These are phyloP conservation scores for Thalassaphorura encarpata DNA, from an alignment of 1,140 invertebrate genomes.

Conservation along the genomic window DNA sequence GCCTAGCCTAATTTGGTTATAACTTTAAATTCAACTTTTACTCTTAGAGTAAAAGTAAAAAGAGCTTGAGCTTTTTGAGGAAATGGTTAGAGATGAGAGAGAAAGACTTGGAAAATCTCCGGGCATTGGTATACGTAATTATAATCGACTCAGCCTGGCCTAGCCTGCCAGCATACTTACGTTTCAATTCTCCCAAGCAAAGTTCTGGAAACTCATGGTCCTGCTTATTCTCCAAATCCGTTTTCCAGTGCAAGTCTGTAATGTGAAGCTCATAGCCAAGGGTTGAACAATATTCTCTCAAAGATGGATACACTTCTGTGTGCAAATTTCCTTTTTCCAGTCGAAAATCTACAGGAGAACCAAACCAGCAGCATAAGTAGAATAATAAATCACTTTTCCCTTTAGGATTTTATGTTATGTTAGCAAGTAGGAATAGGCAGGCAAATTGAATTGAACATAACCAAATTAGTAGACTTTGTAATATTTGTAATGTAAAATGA, in stretches of 20 bases:
- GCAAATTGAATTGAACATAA: no score
- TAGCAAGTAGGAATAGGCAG: no score
- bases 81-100: no score
- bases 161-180: slow-evolving; percentile 40
- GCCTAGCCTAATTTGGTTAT: no score
- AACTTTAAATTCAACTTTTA: no score
- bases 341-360: slow-evolving; percentile 52
- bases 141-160: neutral
- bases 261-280: slow-evolving; percentile 58
- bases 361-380: no score
- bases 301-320: slow-evolving; percentile 50
- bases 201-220: slow-evolving; percentile 62
- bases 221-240: slow-evolving; percentile 51
- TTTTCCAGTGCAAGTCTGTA: slow-evolving; percentile 57
- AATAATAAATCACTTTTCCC: no score
- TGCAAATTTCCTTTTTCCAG: slow-evolving; percentile 54
- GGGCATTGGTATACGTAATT: neutral
- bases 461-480: no score
- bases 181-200: slow-evolving; percentile 58
- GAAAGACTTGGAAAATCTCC: neutral
- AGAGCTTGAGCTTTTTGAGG: no score
- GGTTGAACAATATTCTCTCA: slow-evolving; percentile 47
- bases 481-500: no score
- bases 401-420: no score
- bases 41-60: no score